Evolutionary conservation across 2,113 vertebrate genomes (phyloP), one percentile per base, ranked within the genome.

Genomic region (Amazona vittata): DNA sequence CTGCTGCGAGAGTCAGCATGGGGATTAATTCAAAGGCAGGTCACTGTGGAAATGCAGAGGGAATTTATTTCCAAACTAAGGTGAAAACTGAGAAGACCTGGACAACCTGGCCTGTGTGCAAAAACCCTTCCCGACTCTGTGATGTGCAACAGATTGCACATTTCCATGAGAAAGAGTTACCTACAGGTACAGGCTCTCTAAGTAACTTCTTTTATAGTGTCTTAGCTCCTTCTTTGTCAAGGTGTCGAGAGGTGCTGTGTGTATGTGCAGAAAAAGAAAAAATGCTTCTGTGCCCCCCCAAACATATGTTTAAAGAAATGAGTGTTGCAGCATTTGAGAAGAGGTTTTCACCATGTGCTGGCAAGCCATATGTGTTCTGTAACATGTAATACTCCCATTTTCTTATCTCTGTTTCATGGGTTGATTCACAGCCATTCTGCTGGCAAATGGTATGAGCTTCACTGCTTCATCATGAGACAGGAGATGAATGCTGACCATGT

Each of bases 241-340:
- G 25, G 43, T 1, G 5, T 8, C 11, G 0, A 0, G 33, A 31
- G 62, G 12, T 52, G n/a, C 9, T 47, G 10, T 47, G 35, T 19
- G 13, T 6, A 26, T 47, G 24, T 39, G 50, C 29, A 33, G 26
- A 19, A 18, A 70, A 53, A 46, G 37, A 25, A 10, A 33, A 86
- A 78, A 78, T 29, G 39, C 8, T 89, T 68, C 62, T 55, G 65
- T 71, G 75, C 39, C 78, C 50, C 57, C 37, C 52, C 82, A 80
- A 62, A 21, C 59, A 53, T 10, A 52, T 43, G 37, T 15, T 81
- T n/a, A 24, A 74, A 74, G 71, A 55, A 86, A 53, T 8, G 26
- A 90, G 76, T 8, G 49, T 31, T 46, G 68, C 33, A 83, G 71
- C 62, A 14, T 59, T 41, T 8, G 26, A 37, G 44, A 57, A 44